Conservation (phyloP, 1,140 invertebrate species). For the Neodiprion pinetum region DNA sequence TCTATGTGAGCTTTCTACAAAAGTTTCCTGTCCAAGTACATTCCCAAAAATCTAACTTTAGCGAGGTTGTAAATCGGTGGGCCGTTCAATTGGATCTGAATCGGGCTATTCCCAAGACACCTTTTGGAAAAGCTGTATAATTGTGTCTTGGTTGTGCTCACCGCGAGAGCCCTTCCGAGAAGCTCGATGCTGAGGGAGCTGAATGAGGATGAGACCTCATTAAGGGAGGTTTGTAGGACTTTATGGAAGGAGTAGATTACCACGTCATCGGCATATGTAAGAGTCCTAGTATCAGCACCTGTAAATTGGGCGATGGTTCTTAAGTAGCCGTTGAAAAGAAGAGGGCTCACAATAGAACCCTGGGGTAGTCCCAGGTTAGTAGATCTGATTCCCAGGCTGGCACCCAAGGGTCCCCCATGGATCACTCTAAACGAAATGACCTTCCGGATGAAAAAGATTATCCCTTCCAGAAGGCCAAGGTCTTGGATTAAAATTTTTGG, state of each 20-base stretch:
- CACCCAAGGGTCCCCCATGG: conserved; percentile 5
- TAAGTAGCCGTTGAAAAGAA: conserved; percentile 25
- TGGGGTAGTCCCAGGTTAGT: conserved; percentile 18
- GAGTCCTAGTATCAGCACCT: background rate
- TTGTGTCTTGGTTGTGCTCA: background rate
- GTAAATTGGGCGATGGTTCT: background rate
- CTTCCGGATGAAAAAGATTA: conserved; percentile 23
- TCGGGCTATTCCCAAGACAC: background rate
- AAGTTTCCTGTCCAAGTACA: conserved; percentile 1
- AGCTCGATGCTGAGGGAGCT: background rate
- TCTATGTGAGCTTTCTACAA: conserved; percentile 19
- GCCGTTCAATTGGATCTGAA: background rate
- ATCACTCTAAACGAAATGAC: conserved; percentile 20
- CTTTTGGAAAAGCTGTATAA: background rate
- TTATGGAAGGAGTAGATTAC: background rate
- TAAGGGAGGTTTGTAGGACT: background rate
- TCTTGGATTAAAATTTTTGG: conserved; percentile 13
- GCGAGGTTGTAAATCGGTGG: background rate
- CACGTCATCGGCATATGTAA: conserved; percentile 26
- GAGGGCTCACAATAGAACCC: conserved; percentile 22
- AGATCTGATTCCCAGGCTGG: background rate
- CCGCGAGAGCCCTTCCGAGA: background rate
- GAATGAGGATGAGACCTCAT: background rate
- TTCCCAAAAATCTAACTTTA: conserved; percentile 1
- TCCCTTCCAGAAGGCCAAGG: conserved; percentile 14